Evolutionary conservation across 2,888 invertebrate species (phyloP).

Genomic region (Rhagium mordax): DNA sequence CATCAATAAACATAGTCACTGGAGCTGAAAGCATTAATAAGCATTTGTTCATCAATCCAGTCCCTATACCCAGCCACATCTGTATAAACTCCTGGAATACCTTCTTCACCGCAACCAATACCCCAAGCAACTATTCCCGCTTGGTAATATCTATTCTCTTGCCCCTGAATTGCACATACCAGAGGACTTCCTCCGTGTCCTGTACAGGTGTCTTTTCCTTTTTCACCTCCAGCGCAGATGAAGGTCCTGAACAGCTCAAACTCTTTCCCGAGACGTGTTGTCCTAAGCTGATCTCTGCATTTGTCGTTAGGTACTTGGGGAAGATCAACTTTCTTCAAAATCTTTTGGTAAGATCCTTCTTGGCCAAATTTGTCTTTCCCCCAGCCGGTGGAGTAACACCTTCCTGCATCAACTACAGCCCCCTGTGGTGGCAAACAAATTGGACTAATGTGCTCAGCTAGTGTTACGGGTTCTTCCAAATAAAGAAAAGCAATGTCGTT

Average conservation of each 20-base stretch:
- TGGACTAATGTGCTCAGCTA: constrained; percentile 58
- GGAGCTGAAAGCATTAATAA: too few relatives aligned
- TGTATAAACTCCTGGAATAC: constrained; percentile 83
- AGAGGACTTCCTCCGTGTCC: constrained; percentile 73
- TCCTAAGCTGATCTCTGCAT: constrained; percentile 76
- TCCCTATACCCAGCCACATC: constrained; percentile 74
- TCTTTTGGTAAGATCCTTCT: constrained; percentile 76
- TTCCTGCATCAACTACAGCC: constrained; percentile 42
- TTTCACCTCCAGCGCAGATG: constrained; percentile 81
- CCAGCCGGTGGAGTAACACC: constrained; percentile 64
- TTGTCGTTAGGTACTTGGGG: constrained; percentile 75
- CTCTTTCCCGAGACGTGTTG: constrained; percentile 77
- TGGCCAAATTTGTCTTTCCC: constrained; percentile 65
- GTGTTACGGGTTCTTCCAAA: constrained; percentile 56
- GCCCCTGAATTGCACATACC: constrained; percentile 75
- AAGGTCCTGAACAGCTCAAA: constrained; percentile 82
- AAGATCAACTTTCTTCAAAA: constrained; percentile 80
- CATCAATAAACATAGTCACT: too few relatives aligned
- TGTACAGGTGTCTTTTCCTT: constrained; percentile 80
- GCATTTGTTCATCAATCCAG: constrained; percentile 51
- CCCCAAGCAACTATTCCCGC: constrained; percentile 88
- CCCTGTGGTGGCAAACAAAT: constrained; percentile 62
- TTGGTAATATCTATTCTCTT: constrained; percentile 76
- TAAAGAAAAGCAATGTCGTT: constrained; percentile 65
- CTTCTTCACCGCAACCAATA: constrained; percentile 81